Evolutionary conservation across 2,113 vertebrate species (phyloP), one percentile per base, ranked within the genome.

Genomic region (Sphaerodactylus townsendi): DNA sequence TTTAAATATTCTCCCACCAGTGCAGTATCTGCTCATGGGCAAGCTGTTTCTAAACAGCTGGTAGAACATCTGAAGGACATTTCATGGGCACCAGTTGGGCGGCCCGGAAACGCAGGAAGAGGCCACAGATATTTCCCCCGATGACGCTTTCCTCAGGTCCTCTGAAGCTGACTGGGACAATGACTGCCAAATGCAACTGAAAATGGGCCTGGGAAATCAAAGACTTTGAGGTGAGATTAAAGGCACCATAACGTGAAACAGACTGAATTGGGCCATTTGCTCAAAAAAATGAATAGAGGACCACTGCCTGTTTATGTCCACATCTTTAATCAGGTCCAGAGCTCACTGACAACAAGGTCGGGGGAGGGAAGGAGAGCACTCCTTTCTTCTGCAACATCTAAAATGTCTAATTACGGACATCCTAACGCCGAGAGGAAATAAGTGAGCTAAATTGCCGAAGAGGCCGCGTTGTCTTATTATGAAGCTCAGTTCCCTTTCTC

Each of bases 131-230:
- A 39, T 41, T 50, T 8, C 10, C 48, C 56, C 28, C 23, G 9
- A 4, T 23, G 11, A 28, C 25, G 21, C 33, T 48, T 25, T 21
- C 28, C 73, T 44, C 28, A 14, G 23, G 7, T 11, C 3, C 3
- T 21, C 46, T n/a, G 17, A 56, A 46, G 13, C 10, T 15, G 35
- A 19, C 35, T 30, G 10, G 1, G 14, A 44, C 7, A 7, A n/a
- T 21, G 2, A 5, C 69, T 30, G 14, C 46, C 79, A 71, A 62
- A 6, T 71, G 48, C 71, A 71, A 72, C 79, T 59, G 0, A 0
- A 23, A 37, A 82, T 79, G 39, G 74, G 53, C 73, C 46, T 48
- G 46, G 0, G 0, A 37, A 4, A 0, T 0, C 0, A 17, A 7
- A 71, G 23, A 5, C 78, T 74, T 48, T 33, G 75, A 15, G 37